Conservation (phyloP, 2,888 invertebrate genomes). For the Branchellion lobata region DNA sequence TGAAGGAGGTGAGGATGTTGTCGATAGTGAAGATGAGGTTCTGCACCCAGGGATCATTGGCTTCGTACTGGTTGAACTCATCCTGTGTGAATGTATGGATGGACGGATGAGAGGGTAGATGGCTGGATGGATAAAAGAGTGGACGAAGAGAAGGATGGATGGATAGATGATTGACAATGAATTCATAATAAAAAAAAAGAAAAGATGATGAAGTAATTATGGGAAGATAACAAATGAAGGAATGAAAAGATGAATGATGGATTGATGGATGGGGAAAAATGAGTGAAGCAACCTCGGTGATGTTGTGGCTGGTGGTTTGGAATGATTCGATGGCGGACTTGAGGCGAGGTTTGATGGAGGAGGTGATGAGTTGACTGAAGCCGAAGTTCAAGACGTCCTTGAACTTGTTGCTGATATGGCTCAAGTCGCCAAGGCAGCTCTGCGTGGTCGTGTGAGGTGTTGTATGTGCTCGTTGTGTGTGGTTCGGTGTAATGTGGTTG, state of each 20-base stretch:
- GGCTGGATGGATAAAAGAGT: too few species aligned
- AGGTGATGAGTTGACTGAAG: constrained; percentile 75
- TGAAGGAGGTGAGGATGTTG: constrained; percentile 73
- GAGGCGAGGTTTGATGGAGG: constrained; percentile 79
- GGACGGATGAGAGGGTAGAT: too few species aligned
- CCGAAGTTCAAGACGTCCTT: constrained; percentile 72
- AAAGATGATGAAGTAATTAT: too few species aligned
- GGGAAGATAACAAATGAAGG: background rate
- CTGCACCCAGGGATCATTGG: constrained; percentile 82
- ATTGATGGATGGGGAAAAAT: background rate
- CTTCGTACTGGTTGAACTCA: constrained; percentile 79
- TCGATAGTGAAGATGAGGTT: constrained; percentile 77
- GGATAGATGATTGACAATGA: too few species aligned
- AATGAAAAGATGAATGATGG: background rate
- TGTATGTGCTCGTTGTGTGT: too few species aligned
- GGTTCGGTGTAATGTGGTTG: too few species aligned
- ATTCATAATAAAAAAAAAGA: too few species aligned
- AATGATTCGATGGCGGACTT: constrained; percentile 83
- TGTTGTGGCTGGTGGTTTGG: constrained; percentile 73
- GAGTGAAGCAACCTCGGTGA: constrained; percentile 71
- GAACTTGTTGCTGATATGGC: constrained; percentile 58
- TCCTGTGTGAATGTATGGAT: constrained; percentile 66
- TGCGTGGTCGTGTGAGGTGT: constrained; percentile 53
- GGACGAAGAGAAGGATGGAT: too few species aligned
- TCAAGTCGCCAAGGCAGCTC: constrained; percentile 62